Evolutionary conservation across 2,113 vertebrate genomes (phyloP).

Genomic region (Python bivittatus): DNA sequence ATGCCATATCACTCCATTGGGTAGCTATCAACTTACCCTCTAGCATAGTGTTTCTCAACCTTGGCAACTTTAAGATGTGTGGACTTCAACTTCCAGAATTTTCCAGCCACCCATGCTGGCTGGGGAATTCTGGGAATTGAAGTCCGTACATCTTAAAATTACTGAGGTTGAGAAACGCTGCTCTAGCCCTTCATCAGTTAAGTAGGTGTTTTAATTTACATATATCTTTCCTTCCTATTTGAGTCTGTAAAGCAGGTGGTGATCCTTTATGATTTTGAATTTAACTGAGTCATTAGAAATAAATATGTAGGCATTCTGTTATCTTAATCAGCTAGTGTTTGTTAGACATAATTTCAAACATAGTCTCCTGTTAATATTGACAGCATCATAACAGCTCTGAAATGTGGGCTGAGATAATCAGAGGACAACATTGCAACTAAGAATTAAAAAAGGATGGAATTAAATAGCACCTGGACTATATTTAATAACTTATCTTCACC

Average conservation of each 20-base stretch:
- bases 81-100: neutral
- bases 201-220: neutral
- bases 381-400: neutral
- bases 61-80: too few relatives aligned
- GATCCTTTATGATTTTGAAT: neutral
- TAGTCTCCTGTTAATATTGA: neutral
- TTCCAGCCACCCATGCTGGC: too few relatives aligned
- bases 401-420: neutral
- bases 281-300: neutral
- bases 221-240: neutral
- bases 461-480: neutral
- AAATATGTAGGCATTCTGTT: neutral
- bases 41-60: too few relatives aligned
- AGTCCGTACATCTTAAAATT: too few relatives aligned
- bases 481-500: neutral
- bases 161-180: too few relatives aligned
- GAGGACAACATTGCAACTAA: neutral
- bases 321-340: neutral
- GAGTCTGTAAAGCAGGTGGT: neutral
- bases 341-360: neutral
- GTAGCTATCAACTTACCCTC: neutral
- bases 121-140: too few relatives aligned
- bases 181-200: neutral
- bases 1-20: neutral
- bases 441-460: neutral